These are phyloP conservation scores for Tachuris rubrigastra DNA, from an alignment of 2,113 vertebrate genomes.

Conservation along the genomic window DNA sequence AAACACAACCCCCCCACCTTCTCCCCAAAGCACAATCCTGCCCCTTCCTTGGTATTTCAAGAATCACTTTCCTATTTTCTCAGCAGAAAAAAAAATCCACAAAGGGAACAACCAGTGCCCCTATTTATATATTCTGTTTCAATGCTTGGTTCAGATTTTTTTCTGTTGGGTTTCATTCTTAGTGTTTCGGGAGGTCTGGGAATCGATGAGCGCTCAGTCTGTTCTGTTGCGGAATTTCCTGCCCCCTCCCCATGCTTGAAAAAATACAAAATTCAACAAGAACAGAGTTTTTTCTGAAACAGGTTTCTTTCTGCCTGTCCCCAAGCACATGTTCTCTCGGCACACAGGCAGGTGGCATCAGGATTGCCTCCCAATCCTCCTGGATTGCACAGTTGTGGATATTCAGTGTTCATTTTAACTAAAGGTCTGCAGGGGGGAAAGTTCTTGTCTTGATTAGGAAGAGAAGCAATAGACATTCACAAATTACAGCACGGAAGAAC, in stretches of 20 bases:
- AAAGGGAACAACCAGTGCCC: not conserved
- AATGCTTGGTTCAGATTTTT: not conserved
- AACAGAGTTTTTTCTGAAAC: not conserved
- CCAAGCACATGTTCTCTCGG: not conserved
- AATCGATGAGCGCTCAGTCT: not conserved
- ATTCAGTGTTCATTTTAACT: not conserved
- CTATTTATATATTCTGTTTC: not conserved
- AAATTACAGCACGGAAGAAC: not conserved
- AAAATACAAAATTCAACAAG: not conserved
- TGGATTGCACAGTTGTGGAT: not conserved
- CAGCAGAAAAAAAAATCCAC: not conserved
- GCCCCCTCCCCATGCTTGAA: not conserved
- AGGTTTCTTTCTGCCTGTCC: not conserved
- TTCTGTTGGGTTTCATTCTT: not conserved
- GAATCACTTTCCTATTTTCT: not conserved
- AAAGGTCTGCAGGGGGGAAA: not conserved
- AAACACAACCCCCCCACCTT: not conserved
- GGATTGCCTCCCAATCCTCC: not conserved
- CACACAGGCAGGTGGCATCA: not conserved
- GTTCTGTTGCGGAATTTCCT: conserved; percentile 1
- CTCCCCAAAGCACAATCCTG: not conserved
- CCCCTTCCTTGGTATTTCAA: not conserved
- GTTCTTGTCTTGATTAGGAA: not conserved
- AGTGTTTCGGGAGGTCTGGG: not conserved
- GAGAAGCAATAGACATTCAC: not conserved